phyloP scores from a whole-genome alignment of 1,140 invertebrate species.

The Papilio dardanus region DNA sequence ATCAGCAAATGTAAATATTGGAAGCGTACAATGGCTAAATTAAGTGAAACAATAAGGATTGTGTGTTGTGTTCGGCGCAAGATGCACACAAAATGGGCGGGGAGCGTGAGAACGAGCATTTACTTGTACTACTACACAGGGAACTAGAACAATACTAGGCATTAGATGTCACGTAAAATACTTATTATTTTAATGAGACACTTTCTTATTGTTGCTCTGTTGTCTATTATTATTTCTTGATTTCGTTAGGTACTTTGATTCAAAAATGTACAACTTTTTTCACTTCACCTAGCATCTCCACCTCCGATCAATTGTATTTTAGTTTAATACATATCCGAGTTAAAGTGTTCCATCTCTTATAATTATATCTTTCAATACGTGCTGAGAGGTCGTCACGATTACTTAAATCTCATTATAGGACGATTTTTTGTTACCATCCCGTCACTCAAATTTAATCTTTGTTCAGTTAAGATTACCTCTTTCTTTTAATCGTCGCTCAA shows the following conservation, averaged over 20 bases:
- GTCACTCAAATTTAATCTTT: constrained; percentile 81
- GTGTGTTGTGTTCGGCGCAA: constrained; percentile 67
- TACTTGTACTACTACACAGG: constrained; percentile 5
- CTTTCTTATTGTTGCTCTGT: too few species aligned
- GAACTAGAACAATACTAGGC: constrained; percentile 1
- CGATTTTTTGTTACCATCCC: constrained; percentile 57
- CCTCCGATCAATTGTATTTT: background rate
- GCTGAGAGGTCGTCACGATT: constrained; percentile 65
- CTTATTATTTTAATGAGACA: background rate
- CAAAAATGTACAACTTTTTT: background rate
- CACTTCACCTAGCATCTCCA: background rate
- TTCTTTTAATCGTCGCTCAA: constrained; percentile 69
- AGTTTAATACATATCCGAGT: background rate
- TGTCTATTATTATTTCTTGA: too few species aligned
- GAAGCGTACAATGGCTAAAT: constrained; percentile 73
- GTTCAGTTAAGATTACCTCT: constrained; percentile 65
- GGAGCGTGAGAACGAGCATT: constrained; percentile 69
- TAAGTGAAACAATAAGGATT: constrained; percentile 78
- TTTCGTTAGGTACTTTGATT: too few species aligned
- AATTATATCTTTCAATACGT: constrained; percentile 61
- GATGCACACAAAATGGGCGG: constrained; percentile 65
- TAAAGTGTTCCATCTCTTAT: constrained; percentile 38
- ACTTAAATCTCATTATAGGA: constrained; percentile 56
- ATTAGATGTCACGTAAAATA: background rate
- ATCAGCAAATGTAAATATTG: constrained; percentile 72